Base-by-base conservation (phyloP, 2,797 vertebrate species). In the Anguilla marmorata region DNA sequence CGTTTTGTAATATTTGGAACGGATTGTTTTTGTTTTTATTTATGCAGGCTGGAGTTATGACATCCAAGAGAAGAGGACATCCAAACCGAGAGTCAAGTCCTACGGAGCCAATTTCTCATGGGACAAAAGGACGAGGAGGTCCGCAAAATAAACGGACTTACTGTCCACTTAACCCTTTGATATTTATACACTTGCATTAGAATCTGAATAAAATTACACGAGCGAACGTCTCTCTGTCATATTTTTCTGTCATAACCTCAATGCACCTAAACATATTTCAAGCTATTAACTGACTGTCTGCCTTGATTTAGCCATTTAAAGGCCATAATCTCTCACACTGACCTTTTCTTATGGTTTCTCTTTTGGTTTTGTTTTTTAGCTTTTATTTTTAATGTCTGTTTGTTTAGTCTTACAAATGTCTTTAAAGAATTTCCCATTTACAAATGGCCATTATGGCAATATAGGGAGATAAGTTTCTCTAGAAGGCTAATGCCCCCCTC, bases 91-190 rank as follows among this genome's bases (percentile, higher is more conserved):
- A 94, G 97, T 96, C 92, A 99, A 99, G 94, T 99, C 98, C 92
- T 99, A 99, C 0, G 98, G 97, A 52, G 97, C 97, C 90, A 99
- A 99, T 96, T 99, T 98, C 96, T 98, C 98, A 93, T 99, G 98
- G 98, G 95, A 98, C 96, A 99, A 97, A 96, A 98, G 98, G 95
- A 98, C 97, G 91, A 96, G 98, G 93, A 97, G 98, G 91, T 98
- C 98, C 84, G 97, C 97, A 90, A 99, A 99, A 95, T 99, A 97
- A 96, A 95, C 93, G 92, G 93, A 94, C 95, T 94, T 90, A 93
- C 93, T 94, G 92, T 92, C 91, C 95, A 93, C 90, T 91, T 94
- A 96, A 93, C 94, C 94, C 94, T 92, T 93, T 93, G 94, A 90
- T 96, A 95, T 95, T 96, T 94, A 95, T 95, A 93, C 94, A 94